Base-by-base conservation (phyloP, 2,888 invertebrate genomes). In the Trachelus troglodyta region DNA sequence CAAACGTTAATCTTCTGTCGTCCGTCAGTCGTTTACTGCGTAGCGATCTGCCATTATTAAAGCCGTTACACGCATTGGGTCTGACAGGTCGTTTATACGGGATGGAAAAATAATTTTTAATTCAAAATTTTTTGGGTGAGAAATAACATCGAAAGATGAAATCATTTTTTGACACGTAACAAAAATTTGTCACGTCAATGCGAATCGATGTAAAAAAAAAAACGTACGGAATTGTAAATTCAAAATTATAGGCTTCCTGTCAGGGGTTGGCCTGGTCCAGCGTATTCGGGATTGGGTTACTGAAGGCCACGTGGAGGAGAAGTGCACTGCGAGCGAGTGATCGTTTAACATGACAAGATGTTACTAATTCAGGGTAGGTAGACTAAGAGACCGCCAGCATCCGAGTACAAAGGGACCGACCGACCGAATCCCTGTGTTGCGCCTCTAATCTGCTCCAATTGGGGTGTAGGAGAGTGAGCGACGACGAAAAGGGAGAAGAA, bases 1-100 rank as follows among this genome's bases (percentile, higher is more conserved):
- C 83, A 88, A 91, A 89, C 90, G 90, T 90, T 91, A 91, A 91
- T 91, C 90, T 90, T 89, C 87, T 89, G 90, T 89, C 90, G 89
- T 91, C 91, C 89, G 90, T 91, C 90, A 90, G 89, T 89, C 89
- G 89, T 90, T 91, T 90, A 88, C 89, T 90, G 90, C 90, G 90
- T 88, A 89, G 88, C 85, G 90, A 91, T 90, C 90, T 86, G 89
- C 89, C 87, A 88, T 89, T 89, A 89, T 90, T 90, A 90, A 89
- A 89, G 86, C 87, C 87, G 87, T 89, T 88, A 88, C 85, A 88
- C 87, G 84, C 87, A 88, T 88, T 83, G 86, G 85, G 82, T 87
- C 86, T 79, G 79, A 23, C 56, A 23, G 56, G 23, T 23, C 56
- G 23, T 56, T 56, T 56, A 23, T 56, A 23, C 2, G 9, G 56